Evolutionary conservation across 2,797 vertebrate genomes (phyloP).

Genomic region (Mus caroli): DNA sequence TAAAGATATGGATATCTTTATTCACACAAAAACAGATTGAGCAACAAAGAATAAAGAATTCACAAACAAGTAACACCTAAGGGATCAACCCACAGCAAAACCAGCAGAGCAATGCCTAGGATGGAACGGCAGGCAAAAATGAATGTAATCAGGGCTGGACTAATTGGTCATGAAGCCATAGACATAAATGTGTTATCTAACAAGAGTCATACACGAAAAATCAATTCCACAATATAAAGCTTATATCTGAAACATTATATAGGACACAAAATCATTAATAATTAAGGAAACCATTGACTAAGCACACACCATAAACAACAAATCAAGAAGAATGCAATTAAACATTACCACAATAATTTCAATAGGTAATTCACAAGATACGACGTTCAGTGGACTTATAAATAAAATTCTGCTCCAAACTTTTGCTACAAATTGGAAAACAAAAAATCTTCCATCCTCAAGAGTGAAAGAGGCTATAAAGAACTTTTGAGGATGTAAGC

Average conservation of each 20-base stretch:
- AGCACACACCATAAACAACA: conserved; percentile 6
- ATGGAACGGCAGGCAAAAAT: neutral
- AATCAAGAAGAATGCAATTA: conserved; percentile 21
- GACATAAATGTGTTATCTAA: neutral
- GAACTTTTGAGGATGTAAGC: neutral
- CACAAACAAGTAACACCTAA: neutral
- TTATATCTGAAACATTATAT: neutral
- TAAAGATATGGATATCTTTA: neutral
- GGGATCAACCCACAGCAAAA: conserved; percentile 18
- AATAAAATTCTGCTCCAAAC: conserved; percentile 18
- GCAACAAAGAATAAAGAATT: neutral
- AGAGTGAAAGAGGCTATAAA: neutral
- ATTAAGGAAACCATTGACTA: conserved; percentile 27
- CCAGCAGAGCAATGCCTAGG: neutral
- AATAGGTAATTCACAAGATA: conserved; percentile 30
- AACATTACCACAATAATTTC: conserved; percentile 28
- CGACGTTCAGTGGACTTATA: neutral
- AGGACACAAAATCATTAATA: conserved; percentile 8
- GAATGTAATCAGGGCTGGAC: neutral
- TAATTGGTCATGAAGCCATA: neutral
- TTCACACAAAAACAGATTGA: neutral
- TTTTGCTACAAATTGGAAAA: conserved; percentile 26
- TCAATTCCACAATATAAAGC: conserved; percentile 22
- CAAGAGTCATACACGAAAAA: conserved; percentile 22
- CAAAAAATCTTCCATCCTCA: neutral